phyloP scores from a whole-genome alignment of 64 coral and sea anemone species.

The Actinia equina region DNA sequence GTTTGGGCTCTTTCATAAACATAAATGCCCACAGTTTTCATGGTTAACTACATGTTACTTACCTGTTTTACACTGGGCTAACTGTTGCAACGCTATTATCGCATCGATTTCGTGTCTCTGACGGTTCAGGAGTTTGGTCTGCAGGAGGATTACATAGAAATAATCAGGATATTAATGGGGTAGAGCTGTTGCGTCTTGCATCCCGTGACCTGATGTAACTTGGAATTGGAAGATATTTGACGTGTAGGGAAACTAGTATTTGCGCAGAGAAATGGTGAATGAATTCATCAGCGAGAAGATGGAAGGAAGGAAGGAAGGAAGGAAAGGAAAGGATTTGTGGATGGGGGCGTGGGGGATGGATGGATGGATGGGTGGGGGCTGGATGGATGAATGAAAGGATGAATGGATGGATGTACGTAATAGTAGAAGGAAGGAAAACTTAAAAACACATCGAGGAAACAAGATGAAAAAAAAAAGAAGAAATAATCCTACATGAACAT shows the following conservation, averaged over 20 bases:
- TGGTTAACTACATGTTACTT: not conserved
- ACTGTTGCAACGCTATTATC: not conserved
- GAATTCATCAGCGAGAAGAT: too few species aligned
- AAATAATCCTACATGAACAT: not conserved
- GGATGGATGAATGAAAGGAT: not conserved
- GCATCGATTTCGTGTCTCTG: slow-evolving; percentile 27
- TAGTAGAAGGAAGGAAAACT: too few species aligned
- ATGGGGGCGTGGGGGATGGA: not conserved
- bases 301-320: not conserved
- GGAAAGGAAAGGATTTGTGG: not conserved
- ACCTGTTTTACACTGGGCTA: not conserved
- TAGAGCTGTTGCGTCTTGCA: too few species aligned
- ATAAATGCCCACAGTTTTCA: too few species aligned
- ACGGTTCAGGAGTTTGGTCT: slow-evolving; percentile 14
- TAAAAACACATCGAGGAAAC: too few species aligned
- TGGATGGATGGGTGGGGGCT: not conserved
- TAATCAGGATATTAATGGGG: not conserved
- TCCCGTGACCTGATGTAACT: too few species aligned
- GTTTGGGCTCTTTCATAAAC: too few species aligned
- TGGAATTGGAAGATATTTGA: too few species aligned
- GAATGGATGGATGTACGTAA: too few species aligned
- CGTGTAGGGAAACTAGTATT: too few species aligned
- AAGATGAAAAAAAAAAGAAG: not conserved
- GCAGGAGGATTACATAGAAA: not conserved
- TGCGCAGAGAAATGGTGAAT: too few species aligned